Evolutionary conservation across 1,140 invertebrate genomes (phyloP), one percentile per base, ranked within the genome.

Genomic region (Druon quercuslanigerum): DNA sequence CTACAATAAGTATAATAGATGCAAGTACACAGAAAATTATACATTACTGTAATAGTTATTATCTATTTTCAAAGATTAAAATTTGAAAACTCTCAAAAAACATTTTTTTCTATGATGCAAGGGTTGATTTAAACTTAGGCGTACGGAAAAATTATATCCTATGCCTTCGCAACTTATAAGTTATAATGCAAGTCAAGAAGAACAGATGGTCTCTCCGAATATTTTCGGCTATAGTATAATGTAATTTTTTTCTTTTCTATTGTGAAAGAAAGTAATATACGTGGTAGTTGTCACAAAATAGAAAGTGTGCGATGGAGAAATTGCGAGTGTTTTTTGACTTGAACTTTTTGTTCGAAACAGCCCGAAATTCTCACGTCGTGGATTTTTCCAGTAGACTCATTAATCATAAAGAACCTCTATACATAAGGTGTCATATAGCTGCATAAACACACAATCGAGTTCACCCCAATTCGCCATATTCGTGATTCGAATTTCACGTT

Each of bases 291-390:
- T 46, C 9, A 11, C 7, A 46, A 13, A n/a, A 16, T 8, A 40
- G 60, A 66, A 66, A 66, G 33, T 25, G 33, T 40, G 20, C 25
- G 25, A 46, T 1, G n/a, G 14, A 66, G 40, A 66, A 66, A 66
- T 4, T 12, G 56, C 25, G 20, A 12, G 19, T 60, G 6, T 66
- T 66, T 66, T 66, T n/a, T 46, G 13, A 66, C 25, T 46, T n/a
- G 25, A 16, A 66, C 60, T 33, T 66, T 66, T 66, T 66, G 60
- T 66, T 66, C 4, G n/a, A 66, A 66, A n/a, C 60, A 66, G 60
- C n/a, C 40, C 40, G 60, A 66, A 66, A 66, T 33, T 66, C 60
- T 66, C 14, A 13, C 33, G 13, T 66, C 57, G 57, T 25, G 60
- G 60, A 20, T 16, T 66, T 66, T 66, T 33, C 60, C 14, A 56